Percentiles rank a stretch among this genome's conserved stretches.
Conservation (phyloP, 2,888 invertebrate genomes). For the Temnothorax rugatulus region DNA sequence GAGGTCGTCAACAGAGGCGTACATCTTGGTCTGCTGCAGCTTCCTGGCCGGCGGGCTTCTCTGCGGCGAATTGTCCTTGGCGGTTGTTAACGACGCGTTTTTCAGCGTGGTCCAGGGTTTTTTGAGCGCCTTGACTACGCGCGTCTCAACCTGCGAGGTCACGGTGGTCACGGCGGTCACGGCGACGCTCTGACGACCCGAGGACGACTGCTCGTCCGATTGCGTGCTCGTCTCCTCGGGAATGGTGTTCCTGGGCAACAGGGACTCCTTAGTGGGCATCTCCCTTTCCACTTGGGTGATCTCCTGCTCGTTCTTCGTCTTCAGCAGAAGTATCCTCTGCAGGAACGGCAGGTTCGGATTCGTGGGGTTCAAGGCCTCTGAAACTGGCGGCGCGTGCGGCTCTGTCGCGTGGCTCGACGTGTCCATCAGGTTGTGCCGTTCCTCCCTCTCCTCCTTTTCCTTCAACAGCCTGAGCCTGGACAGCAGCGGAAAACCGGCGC, state of each 20-base stretch:
- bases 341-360: conserved; percentile 89
- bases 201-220: conserved; percentile 40
- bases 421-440: conserved; percentile 81
- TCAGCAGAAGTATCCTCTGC: conserved; percentile 91
- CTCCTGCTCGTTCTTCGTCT: conserved; percentile 91
- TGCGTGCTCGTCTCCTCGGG: conserved; percentile 67
- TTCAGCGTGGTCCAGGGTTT: conserved; percentile 93
- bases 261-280: conserved; percentile 77
- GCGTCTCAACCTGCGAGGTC: conserved; percentile 30
- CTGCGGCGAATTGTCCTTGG: conserved; percentile 76
- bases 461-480: conserved; percentile 93
- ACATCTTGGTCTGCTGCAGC: conserved; percentile 88
- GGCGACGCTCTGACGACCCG: not conserved
- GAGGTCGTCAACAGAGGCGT: conserved; percentile 94
- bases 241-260: conserved; percentile 76
- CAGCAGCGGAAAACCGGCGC: conserved; percentile 94
- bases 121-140: conserved; percentile 85
- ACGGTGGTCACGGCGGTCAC: not conserved
- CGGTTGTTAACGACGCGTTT: conserved; percentile 87
- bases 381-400: conserved; percentile 56
- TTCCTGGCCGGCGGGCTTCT: conserved; percentile 76
- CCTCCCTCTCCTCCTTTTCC: conserved; percentile 92
- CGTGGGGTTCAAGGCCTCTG: conserved; percentile 75
- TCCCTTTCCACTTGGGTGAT: conserved; percentile 78
- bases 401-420: conserved; percentile 61